Conservation (phyloP, 2,797 vertebrate species). For the Neosalanx taihuensis region DNA sequence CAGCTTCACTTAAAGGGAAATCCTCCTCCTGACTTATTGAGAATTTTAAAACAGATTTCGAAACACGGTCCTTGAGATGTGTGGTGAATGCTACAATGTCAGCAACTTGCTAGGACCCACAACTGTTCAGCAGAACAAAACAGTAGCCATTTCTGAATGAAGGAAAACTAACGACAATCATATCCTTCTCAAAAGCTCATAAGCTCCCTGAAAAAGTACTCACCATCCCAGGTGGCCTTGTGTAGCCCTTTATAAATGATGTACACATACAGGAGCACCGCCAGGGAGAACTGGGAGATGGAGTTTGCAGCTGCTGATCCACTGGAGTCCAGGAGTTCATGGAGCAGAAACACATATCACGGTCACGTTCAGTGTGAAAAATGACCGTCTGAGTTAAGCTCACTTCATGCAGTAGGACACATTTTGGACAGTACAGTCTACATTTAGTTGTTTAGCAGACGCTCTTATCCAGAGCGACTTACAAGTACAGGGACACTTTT, state of each 20-base stretch:
- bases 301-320: conserved; percentile 90
- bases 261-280: conserved; percentile 76
- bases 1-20: not conserved
- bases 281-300: conserved; percentile 81
- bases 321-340: conserved; percentile 53
- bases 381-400: not conserved
- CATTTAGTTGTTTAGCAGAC: too few species aligned
- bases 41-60: not conserved
- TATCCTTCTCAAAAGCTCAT: not conserved
- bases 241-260: conserved; percentile 80
- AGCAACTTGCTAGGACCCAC: not conserved
- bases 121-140: not conserved
- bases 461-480: too few species aligned
- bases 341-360: not conserved
- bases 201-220: conserved; percentile 16
- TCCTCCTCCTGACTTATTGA: not conserved
- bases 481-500: too few species aligned
- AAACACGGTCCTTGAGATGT: not conserved
- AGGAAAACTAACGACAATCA: not conserved
- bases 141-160: not conserved
- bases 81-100: not conserved
- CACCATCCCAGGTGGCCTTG: conserved; percentile 88
- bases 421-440: too few species aligned
- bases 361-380: not conserved
- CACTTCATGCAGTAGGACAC: too few species aligned